Conservation (phyloP, 2,888 invertebrate genomes). For the Mythimna loreyi region DNA sequence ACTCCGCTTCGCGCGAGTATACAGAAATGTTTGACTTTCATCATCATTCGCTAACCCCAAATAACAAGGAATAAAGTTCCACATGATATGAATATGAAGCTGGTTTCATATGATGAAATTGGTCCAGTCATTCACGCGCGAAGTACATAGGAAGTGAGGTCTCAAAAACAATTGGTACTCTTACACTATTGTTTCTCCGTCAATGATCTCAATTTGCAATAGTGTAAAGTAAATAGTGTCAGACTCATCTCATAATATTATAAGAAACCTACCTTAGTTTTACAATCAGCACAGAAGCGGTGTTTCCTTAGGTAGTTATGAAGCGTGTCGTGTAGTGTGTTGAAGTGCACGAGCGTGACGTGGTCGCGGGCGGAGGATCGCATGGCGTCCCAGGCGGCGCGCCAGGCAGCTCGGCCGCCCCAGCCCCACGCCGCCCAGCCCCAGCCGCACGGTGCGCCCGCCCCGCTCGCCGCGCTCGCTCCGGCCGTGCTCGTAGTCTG, state of each 20-base stretch:
- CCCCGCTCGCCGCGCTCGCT: conserved; percentile 83
- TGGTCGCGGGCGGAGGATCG: conserved; percentile 95
- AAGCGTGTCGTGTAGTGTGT: conserved; percentile 95
- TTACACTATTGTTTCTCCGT: background rate
- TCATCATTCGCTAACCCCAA: conserved; percentile 54
- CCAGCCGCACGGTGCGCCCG: conserved; percentile 93
- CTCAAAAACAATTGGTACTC: background rate
- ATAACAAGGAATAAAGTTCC: too few relatives aligned
- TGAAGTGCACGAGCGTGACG: conserved; percentile 96
- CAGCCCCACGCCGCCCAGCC: conserved; percentile 94
- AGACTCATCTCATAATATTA: background rate
- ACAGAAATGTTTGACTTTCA: conserved; percentile 31
- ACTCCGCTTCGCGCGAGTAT: too few relatives aligned
- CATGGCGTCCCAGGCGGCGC: conserved; percentile 97
- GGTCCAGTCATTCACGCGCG: background rate
- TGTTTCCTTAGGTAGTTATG: conserved; percentile 98
- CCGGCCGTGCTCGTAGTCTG: conserved; percentile 87
- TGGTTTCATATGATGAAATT: too few relatives aligned
- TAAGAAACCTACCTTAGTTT: conserved; percentile 94
- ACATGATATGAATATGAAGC: too few relatives aligned
- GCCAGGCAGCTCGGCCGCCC: conserved; percentile 93
- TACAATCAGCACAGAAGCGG: conserved; percentile 98
- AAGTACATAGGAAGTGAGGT: too few relatives aligned
- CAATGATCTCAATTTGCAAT: background rate
- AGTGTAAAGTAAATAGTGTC: background rate